These are phyloP conservation scores for Chaetogeoica ovagalla DNA, from an alignment of 2,888 invertebrate species.

Conservation along the genomic window DNA sequence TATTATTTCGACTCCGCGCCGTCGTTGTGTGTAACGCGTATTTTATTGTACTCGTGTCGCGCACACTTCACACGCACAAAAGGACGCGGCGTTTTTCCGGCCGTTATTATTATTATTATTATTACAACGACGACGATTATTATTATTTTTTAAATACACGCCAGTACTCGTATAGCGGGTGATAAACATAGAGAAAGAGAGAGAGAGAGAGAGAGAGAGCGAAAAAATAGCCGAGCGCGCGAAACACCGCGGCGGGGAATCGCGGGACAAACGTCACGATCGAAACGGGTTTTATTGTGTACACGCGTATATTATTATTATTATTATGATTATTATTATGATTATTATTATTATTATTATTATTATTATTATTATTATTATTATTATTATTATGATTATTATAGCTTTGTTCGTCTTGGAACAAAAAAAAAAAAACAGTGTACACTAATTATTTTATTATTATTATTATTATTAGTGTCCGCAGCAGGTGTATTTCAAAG, in stretches of 20 bases:
- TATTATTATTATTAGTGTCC: no score
- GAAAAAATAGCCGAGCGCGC: constrained; percentile 20
- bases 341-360: no score
- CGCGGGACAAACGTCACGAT: constrained; percentile 23
- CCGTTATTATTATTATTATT: not conserved
- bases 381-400: no score
- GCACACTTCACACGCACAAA: constrained; percentile 41
- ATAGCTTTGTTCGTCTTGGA: no score
- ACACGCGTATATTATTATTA: no score
- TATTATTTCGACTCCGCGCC: constrained; percentile 9
- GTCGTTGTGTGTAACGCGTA: no score
- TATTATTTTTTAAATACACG: constrained; percentile 18
- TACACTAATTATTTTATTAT: no score
- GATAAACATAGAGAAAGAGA: no score
- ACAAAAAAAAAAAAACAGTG: no score
- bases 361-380: no score
- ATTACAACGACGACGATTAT: not conserved
- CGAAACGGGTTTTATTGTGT: not conserved
- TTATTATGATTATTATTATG: no score
- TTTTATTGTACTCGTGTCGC: constrained; percentile 46
- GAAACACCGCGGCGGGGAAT: constrained; percentile 27
- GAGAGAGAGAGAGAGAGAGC: not conserved
- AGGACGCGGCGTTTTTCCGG: constrained; percentile 18
- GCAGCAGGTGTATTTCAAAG: no score
- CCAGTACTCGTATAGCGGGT: not conserved